Evolutionary conservation across 2,797 vertebrate genomes (phyloP), one percentile per base, ranked within the genome.

Genomic region (Leucoraja ocellata): DNA sequence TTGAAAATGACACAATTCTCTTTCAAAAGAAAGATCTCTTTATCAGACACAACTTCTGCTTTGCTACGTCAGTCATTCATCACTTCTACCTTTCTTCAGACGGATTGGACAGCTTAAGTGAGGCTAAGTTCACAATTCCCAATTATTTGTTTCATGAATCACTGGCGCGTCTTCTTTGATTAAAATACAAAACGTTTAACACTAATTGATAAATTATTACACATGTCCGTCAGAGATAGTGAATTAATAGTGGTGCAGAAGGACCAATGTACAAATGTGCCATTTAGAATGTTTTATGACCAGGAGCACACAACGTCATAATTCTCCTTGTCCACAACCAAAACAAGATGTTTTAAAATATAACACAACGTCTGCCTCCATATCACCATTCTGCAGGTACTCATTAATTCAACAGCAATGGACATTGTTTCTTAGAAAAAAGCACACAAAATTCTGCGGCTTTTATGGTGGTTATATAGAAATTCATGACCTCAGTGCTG

Each of bases 11-110:
- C 21, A 14, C 86, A 2, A 23, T 68, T 9, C 65, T 36, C 21
- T 91, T 46, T 39, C 11, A 1, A 54, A 25, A 92, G 90, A 54
- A 92, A 54, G 90, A 74, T 54, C 21, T 54, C 36, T 54, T 92
- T 92, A 92, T 92, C 90, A 92, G 90, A 54, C 71, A 46, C 39
- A 58, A 39, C 90, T 92, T 92, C 65, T 92, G 90, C 23, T 14
- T 71, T 76, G 39, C 28, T 54, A 46, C 21, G 71, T 74, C 90
- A 91, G 9, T 3, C 39, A 92, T 7, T 76, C 68, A 76, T 76
- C 11, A 54, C 39, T 18, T 92, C 18, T 74, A 25, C n/a, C 76
- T 91, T 74, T 54, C 21, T 76, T 76, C 90, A n/a, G n/a, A 74
- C 25, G 71, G 2, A 54, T 46, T 54, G n/a, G 76, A 63, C 21